These are phyloP conservation scores for Eristalis arbustorum DNA, from an alignment of 2,888 invertebrate species.

Conservation along the genomic window DNA sequence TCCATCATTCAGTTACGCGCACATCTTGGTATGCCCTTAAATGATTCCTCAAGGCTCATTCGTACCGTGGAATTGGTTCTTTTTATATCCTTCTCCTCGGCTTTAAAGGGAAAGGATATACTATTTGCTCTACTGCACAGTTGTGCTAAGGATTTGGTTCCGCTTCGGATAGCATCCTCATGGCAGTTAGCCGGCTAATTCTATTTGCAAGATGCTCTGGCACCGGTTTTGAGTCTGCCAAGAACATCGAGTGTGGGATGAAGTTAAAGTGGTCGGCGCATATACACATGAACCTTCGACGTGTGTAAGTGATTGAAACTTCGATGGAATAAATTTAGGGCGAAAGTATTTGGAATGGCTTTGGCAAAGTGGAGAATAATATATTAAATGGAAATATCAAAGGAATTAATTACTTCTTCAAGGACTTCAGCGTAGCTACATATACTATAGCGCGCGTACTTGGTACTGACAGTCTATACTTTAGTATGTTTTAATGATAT, in stretches of 20 bases:
- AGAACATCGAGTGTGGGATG: slow-evolving; percentile 41
- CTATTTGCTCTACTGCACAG: slow-evolving; percentile 10
- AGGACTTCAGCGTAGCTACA: neutral
- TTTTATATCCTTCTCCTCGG: neutral
- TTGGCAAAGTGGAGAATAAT: neutral
- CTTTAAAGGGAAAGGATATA: slow-evolving; percentile 15
- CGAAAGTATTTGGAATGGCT: neutral
- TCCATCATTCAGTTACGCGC: slow-evolving; percentile 51
- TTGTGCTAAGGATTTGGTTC: neutral
- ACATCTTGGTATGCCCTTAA: slow-evolving; percentile 57
- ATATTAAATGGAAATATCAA: slow-evolving; percentile 31
- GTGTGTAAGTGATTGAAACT: slow-evolving; percentile 49
- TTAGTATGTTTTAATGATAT: neutral
- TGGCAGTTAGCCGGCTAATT: slow-evolving; percentile 33
- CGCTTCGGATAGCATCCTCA: neutral
- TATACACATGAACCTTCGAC: slow-evolving; percentile 53
- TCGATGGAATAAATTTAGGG: slow-evolving; percentile 55
- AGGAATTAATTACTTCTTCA: slow-evolving; percentile 47
- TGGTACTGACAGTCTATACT: neutral
- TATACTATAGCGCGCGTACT: neutral
- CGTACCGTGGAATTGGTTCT: slow-evolving; percentile 33
- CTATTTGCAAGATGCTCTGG: slow-evolving; percentile 48
- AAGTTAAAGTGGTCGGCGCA: slow-evolving; percentile 9
- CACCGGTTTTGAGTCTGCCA: slow-evolving; percentile 51
- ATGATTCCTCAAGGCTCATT: slow-evolving; percentile 49